phyloP scores from a whole-genome alignment of 1,140 invertebrate species.

The Bombus haemorrhoidalis region DNA sequence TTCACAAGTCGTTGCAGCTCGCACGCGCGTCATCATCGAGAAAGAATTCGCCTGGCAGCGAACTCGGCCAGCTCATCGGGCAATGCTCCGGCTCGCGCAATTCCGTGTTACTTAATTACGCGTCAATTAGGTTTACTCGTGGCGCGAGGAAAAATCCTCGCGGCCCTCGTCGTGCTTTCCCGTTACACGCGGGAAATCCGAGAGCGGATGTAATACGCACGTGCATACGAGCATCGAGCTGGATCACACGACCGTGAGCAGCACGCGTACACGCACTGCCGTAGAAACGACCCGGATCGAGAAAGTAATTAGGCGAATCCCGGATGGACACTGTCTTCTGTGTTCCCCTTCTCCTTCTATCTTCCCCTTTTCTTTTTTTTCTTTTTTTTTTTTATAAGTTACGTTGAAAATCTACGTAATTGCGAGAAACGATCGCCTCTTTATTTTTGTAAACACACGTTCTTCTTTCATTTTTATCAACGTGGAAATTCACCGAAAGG shows the following conservation, averaged over 20 bases:
- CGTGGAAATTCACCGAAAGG: no score
- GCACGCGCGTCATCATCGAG: neutral
- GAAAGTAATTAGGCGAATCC: conserved; percentile 61
- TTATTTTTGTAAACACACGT: neutral
- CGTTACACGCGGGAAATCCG: conserved; percentile 55
- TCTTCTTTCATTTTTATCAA: no score
- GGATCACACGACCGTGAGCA: conserved; percentile 61
- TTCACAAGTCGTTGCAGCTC: neutral
- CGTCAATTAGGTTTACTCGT: conserved; percentile 33
- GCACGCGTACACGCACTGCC: neutral
- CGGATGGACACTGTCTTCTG: conserved; percentile 15
- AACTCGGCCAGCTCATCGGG: conserved; percentile 27
- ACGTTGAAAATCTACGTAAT: neutral
- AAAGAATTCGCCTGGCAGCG: neutral
- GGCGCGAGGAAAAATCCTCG: conserved; percentile 13
- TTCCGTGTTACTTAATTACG: conserved; percentile 48
- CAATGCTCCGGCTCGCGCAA: conserved; percentile 26
- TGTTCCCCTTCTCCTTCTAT: neutral
- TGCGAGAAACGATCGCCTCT: neutral
- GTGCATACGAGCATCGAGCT: conserved; percentile 31
- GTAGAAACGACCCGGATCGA: conserved; percentile 62
- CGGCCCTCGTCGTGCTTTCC: conserved; percentile 45
- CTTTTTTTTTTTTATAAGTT: conserved; percentile 6
- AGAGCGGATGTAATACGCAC: conserved; percentile 20
- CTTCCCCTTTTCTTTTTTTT: neutral